Evolutionary conservation across 23 tunicate genomes (phyloP).

Genomic region (Ascidia mentula): DNA sequence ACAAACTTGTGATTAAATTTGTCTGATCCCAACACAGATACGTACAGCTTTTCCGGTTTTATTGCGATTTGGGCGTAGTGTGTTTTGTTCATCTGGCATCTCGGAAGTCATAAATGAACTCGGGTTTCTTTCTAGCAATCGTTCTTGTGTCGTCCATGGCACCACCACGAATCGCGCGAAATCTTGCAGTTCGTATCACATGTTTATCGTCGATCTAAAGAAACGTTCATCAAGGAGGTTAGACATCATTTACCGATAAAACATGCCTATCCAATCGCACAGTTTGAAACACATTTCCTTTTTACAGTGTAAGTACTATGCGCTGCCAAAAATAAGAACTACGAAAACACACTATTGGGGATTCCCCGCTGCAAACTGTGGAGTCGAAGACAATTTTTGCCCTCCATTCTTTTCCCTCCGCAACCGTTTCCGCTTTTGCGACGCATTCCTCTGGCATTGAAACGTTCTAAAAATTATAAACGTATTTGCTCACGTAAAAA

Average conservation of each 20-base stretch:
- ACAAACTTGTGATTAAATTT: no score
- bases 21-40: no score
- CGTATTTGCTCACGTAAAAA: background rate
- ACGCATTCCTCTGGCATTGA: background rate
- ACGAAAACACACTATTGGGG: no score
- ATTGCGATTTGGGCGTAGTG: background rate
- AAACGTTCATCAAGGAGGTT: no score
- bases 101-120: background rate
- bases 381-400: background rate
- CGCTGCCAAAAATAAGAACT: no score
- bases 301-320: no score
- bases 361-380: background rate
- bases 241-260: no score
- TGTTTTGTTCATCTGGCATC: background rate
- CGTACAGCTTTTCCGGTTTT: background rate
- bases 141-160: background rate
- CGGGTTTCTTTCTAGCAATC: background rate
- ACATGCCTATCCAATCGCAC: no score
- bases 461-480: background rate
- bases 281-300: no score
- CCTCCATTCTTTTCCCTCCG: background rate
- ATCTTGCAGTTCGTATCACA: no score
- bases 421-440: background rate
- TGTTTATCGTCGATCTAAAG: no score
- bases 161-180: background rate